Evolutionary conservation across 1,140 invertebrate species (phyloP), one percentile per base, ranked within the genome.

Genomic region (Sitophilus oryzae): DNA sequence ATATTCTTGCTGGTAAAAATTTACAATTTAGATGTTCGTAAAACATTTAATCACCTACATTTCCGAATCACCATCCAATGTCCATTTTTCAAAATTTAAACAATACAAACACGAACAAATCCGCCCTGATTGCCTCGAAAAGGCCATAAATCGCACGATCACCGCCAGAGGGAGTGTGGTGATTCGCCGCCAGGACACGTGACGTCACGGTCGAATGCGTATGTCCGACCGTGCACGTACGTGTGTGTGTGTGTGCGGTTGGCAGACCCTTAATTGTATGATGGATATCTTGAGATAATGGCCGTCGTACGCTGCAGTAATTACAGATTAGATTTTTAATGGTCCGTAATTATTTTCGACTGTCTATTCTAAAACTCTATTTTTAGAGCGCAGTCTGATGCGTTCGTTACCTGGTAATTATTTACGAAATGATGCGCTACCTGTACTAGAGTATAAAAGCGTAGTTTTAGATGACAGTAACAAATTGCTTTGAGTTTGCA

Each of bases 261-360:
- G 44, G 44, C 44, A 46, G 44, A 21, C 19, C 44, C 25, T 46
- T 46, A 46, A 46, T 46, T 46, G 44, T 30, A 11, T 46, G 44
- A 46, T 46, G 44, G 5, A 46, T 46, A 46, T 46, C 44, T 35
- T 35, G 44, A 46, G 44, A 46, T 35, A 34, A 46, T 46, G 16
- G n/a, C 16, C 25, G 5, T 30, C 20, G 3, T 2, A 16, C 44
- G 34, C 43, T 34, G n/a, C 35, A 14, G 25, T 46, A 46, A 46
- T 46, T 46, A 46, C 35, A 46, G 44, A 46, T 46, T 46, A 46
- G 44, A 35, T 46, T n/a, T 30, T 11, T 34, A 46, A 34, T 46
- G 44, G 16, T 23, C 25, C 25, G 44, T 46, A 46, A 46, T 46
- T 46, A 46, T 46, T 46, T 46, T 19, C 25, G 5, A 30, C 25